Base-by-base conservation (phyloP, 2,888 invertebrate species). In the Ophraella communa region DNA sequence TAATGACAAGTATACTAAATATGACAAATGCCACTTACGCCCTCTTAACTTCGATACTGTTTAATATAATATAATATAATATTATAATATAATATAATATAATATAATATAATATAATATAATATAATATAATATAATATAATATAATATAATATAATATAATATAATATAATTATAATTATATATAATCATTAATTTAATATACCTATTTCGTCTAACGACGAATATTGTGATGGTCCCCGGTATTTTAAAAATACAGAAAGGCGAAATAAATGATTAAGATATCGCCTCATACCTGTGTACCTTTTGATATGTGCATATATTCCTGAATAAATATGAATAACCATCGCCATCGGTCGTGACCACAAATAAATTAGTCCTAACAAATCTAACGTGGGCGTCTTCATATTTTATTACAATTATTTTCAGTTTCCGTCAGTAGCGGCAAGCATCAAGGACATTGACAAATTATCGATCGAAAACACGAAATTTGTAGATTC, bases 401-500 rank as follows among this genome's bases (percentile, higher is more conserved):
- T 55, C 49, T 4, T 17, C 14, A 27, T 44, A 61, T 61, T 61
- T 65, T 65, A 56, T 65, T 61, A 57, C 60, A 56, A 45, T 61
- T 65, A 65, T 65, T 57, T 63, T 51, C 52, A 23, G 45, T 23
- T 65, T 65, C 60, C 61, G 57, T 56, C 55, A 54, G 55, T 21
- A 35, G 35, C 56, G 52, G 64, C 47, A 45, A 30, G 56, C 64
- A 24, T 14, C 27, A 52, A 61, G 56, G 56, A 52, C 61, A 57
- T 47, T 65, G 60, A 65, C 64, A 61, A 65, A 65, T 65, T 57
- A 65, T 65, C 56, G 56, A 65, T 65, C 21, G 21, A 21, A 33
- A 51, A 53, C 64, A 64, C 45, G 56, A 55, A 55, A 55, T 42
- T 10, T 10, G 17, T 27, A 54, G n/a, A 23, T 54, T 53, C 7